These are phyloP conservation scores for Gila robusta DNA, from an alignment of 2,797 vertebrate genomes.

Conservation along the genomic window DNA sequence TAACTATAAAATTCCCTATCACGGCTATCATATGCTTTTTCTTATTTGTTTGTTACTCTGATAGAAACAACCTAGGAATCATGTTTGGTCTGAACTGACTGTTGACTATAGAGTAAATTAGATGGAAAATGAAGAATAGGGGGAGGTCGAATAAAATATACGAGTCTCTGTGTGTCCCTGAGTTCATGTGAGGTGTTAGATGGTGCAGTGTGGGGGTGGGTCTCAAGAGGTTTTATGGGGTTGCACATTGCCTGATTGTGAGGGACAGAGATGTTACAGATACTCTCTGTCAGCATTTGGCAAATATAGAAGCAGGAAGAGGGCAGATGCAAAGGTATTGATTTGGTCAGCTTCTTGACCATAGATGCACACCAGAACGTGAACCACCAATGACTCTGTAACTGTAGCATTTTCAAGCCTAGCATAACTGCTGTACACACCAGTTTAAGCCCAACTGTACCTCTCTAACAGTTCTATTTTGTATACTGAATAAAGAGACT, in stretches of 20 bases:
- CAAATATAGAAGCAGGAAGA: constrained; percentile 73
- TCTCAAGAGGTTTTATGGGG: constrained; percentile 47
- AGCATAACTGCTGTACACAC: background rate
- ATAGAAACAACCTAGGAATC: background rate
- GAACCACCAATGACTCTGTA: constrained; percentile 7
- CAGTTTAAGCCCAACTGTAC: background rate
- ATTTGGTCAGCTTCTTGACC: constrained; percentile 64
- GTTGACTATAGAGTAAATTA: background rate
- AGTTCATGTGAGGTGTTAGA: constrained; percentile 19
- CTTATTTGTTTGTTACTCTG: background rate
- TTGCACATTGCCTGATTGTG: constrained; percentile 62
- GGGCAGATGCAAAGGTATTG: constrained; percentile 70
- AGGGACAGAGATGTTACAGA: constrained; percentile 68
- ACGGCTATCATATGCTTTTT: background rate
- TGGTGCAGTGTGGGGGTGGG: constrained; percentile 41
- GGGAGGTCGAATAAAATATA: background rate
- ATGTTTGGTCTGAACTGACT: background rate
- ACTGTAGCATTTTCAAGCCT: constrained; percentile 21
- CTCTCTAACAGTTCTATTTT: background rate
- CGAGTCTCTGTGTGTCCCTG: constrained; percentile 2
- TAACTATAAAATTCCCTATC: background rate
- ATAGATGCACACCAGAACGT: constrained; percentile 3
- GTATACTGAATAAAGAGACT: background rate
- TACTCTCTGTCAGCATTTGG: constrained; percentile 72
- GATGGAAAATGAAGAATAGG: constrained; percentile 1